Evolutionary conservation across 2,797 vertebrate species (phyloP).

Genomic region (Adelosebastes latens): DNA sequence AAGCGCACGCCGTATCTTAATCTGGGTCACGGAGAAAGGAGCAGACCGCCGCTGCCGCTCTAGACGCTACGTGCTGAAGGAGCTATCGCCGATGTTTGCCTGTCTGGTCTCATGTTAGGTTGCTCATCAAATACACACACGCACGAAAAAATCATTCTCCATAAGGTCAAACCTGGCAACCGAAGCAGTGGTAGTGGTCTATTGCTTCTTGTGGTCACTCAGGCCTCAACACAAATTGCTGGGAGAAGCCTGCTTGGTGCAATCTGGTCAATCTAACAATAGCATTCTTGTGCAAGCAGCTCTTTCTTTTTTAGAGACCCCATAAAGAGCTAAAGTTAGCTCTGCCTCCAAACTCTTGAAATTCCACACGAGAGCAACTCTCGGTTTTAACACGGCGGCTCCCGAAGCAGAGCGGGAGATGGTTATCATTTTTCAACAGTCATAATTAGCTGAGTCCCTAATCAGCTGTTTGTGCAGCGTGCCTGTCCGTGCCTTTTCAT

Average conservation of each 20-base stretch:
- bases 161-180: not conserved
- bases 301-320: conserved; percentile 38
- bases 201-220: not conserved
- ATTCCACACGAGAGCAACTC: conserved; percentile 60
- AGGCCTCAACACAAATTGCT: conserved; percentile 2
- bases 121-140: conserved; percentile 21
- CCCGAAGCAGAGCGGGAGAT: conserved; percentile 39
- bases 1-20: conserved; percentile 58
- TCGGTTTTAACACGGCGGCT: conserved; percentile 43
- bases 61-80: conserved; percentile 22
- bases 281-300: conserved; percentile 50
- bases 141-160: not conserved
- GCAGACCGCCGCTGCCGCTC: conserved; percentile 20
- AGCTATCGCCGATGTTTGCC: conserved; percentile 36
- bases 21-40: conserved; percentile 50
- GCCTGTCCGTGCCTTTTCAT: conserved; percentile 64
- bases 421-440: conserved; percentile 68
- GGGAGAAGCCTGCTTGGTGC: conserved; percentile 6
- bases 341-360: conserved; percentile 48
- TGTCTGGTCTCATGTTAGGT: conserved; percentile 4
- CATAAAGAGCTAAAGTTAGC: conserved; percentile 59
- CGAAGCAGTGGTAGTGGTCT: not conserved
- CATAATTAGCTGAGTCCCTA: conserved; percentile 75
- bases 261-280: conserved; percentile 43
- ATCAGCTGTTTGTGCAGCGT: conserved; percentile 69